Base-by-base conservation (phyloP, 2,797 vertebrate genomes). In the Lepidocolaptes lacrymiger region DNA sequence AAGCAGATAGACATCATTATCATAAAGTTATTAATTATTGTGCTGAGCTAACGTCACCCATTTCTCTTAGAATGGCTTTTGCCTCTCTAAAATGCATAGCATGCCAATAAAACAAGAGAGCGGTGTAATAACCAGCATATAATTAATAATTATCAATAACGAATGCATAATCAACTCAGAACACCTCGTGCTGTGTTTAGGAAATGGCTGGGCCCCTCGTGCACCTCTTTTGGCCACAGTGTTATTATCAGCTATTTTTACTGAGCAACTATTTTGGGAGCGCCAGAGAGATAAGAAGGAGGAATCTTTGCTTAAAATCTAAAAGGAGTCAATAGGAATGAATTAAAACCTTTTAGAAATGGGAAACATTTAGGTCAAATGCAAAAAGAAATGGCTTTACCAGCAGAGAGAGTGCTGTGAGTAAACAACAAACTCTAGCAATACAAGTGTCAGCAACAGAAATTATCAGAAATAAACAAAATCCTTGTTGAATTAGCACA, bases 71-170 rank as follows among this genome's bases (percentile, higher is more conserved):
- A 91, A 88, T 22, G n/a, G 41, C 41, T 87, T 74, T 89, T 89
- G 43, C 77, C 63, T 90, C 78, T 81, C 55, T 86, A 36, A 91
- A 79, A 81, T 64, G 52, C 68, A 69, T 30, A 86, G 74, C 89
- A 89, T 0, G 6, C 56, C 83, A 88, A 68, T 77, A 87, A 77
- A 96, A 91, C 44, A 64, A 83, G 83, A 88, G 19, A 6, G 16
- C 0, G 3, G 16, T 66, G 51, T 78, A 94, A 80, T 66, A 92
- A 88, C 80, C 0, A 6, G 85, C 61, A 82, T 56, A 61, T 86
- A 93, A 97, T 95, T 93, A 88, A 96, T 95, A 95, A 87, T 73
- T 88, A 74, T 89, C 91, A 94, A 90, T 94, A 96, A 91, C 4
- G 1, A 89, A 90, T 58, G 83, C 63, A 27, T 76, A 93, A 91